Evolutionary conservation across 2,113 vertebrate species (phyloP).

Genomic region (Synchiropus splendidus): DNA sequence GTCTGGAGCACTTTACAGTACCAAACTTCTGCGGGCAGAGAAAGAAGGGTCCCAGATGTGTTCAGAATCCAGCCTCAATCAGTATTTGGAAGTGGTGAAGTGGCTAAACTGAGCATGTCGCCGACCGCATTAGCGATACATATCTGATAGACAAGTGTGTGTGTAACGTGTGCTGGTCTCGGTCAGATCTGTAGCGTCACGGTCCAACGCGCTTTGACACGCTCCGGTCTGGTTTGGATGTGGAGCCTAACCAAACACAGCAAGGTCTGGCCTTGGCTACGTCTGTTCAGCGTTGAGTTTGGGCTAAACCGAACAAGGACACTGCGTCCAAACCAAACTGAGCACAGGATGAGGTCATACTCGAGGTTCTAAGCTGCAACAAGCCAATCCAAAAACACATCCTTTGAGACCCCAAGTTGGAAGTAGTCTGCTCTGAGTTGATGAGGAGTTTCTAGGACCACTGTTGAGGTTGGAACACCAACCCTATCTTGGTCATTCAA

Average conservation of each 20-base stretch:
- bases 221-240: constrained; percentile 42
- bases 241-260: constrained; percentile 49
- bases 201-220: constrained; percentile 51
- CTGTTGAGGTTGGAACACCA: too few relatives aligned
- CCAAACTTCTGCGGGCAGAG: constrained; percentile 28
- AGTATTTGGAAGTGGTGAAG: constrained; percentile 47
- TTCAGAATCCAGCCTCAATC: constrained; percentile 36
- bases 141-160: constrained; percentile 39
- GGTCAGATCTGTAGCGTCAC: constrained; percentile 51
- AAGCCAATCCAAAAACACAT: too few relatives aligned
- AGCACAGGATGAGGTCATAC: too few relatives aligned
- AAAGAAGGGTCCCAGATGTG: constrained; percentile 24
- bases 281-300: constrained; percentile 32
- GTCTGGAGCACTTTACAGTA: background rate
- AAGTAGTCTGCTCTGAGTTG: too few relatives aligned
- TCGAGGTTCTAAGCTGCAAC: too few relatives aligned
- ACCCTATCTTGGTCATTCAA: too few relatives aligned
- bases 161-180: constrained; percentile 24
- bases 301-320: constrained; percentile 19
- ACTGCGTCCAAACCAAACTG: too few relatives aligned
- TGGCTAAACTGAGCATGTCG: constrained; percentile 46
- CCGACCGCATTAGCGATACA: constrained; percentile 43
- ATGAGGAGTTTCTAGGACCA: too few relatives aligned
- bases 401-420: too few relatives aligned
- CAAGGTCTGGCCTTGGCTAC: constrained; percentile 23